These are phyloP conservation scores for Petrolisthes manimaculis DNA, from an alignment of 2,888 invertebrate genomes.

Conservation along the genomic window DNA sequence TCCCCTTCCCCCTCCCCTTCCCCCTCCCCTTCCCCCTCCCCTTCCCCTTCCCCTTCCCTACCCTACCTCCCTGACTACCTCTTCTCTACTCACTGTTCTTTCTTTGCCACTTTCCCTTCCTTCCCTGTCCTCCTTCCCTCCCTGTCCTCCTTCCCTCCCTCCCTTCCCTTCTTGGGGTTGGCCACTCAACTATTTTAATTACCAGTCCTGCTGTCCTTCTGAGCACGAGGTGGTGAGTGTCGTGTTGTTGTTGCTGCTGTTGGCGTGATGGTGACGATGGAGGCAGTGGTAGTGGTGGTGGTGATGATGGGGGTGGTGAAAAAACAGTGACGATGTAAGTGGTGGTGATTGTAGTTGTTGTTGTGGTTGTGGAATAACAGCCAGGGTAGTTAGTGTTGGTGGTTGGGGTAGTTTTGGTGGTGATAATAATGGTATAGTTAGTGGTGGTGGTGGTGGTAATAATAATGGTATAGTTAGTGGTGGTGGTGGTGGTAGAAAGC, in stretches of 20 bases:
- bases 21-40: too few species aligned
- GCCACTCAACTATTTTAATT: background rate
- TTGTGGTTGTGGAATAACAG: background rate
- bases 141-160: background rate
- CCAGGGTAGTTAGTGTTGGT: background rate
- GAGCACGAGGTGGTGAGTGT: background rate
- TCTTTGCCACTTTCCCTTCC: background rate
- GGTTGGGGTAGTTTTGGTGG: background rate
- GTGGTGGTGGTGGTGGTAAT: background rate
- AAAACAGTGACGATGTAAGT: background rate
- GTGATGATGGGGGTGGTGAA: background rate
- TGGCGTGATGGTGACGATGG: background rate
- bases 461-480: background rate
- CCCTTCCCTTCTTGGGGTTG: background rate
- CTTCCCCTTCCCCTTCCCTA: too few species aligned
- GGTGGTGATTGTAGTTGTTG: background rate
- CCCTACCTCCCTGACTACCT: too few species aligned
- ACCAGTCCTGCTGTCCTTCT: constrained; percentile 3
- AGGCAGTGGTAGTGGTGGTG: constrained; percentile 4
- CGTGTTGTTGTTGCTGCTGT: background rate
- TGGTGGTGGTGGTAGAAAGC: background rate
- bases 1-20: too few species aligned
- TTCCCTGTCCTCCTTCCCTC: background rate
- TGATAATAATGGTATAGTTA: too few species aligned
- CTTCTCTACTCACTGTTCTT: background rate